Evolutionary conservation across 2,888 invertebrate species (phyloP).

Genomic region (Xanthorhoe spadicearia): DNA sequence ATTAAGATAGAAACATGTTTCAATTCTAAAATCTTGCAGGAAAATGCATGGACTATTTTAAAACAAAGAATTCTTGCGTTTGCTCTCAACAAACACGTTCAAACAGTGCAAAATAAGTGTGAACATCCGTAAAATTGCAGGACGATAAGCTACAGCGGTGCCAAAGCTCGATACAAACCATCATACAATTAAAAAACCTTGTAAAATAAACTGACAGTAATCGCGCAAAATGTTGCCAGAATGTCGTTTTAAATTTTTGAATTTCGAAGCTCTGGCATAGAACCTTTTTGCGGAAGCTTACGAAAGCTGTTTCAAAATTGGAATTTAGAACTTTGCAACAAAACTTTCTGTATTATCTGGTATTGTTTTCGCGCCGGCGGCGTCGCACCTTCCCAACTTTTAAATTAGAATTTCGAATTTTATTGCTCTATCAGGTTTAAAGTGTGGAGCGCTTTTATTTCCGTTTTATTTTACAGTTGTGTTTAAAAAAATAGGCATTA

Average conservation of each 20-base stretch:
- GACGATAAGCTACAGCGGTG: background rate
- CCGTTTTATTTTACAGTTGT: slow-evolving; percentile 10
- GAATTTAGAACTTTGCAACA: slow-evolving; percentile 41
- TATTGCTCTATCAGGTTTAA: slow-evolving; percentile 31
- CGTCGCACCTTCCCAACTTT: slow-evolving; percentile 41
- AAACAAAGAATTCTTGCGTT: background rate
- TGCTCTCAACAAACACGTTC: background rate
- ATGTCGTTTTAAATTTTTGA: slow-evolving; percentile 35
- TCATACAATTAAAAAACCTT: background rate
- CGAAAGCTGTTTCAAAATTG: slow-evolving; percentile 39
- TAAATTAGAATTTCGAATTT: slow-evolving; percentile 41
- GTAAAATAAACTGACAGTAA: slow-evolving; percentile 6
- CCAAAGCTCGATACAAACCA: background rate
- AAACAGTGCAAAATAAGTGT: slow-evolving; percentile 3
- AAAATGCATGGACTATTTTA: background rate
- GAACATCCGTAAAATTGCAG: background rate
- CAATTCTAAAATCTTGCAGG: background rate
- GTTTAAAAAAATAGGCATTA: background rate
- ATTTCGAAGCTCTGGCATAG: slow-evolving; percentile 36
- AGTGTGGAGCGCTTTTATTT: slow-evolving; percentile 13
- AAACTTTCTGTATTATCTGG: slow-evolving; percentile 41
- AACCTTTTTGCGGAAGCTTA: slow-evolving; percentile 38
- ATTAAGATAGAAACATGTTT: no score
- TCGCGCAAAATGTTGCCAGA: slow-evolving; percentile 30
- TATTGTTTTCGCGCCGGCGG: slow-evolving; percentile 39